A percentile compares a stretch with the other conserved stretches of the same genome.
phyloP scores from a whole-genome alignment of 2,888 invertebrate species.

The Eupithecia subfuscata region DNA sequence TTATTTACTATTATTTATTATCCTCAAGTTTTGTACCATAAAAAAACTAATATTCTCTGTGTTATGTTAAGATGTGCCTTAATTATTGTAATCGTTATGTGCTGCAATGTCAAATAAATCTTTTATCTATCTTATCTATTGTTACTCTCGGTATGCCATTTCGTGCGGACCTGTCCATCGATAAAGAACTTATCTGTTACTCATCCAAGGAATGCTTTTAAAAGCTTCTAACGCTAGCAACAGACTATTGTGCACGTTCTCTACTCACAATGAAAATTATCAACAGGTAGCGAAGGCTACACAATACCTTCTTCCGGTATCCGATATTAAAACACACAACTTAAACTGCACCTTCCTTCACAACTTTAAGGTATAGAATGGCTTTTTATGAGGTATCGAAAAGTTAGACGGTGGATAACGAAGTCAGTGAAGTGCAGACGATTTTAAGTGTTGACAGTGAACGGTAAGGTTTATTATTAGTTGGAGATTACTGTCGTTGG shows the following conservation, averaged over 20 bases:
- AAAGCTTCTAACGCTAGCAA: constrained; percentile 59
- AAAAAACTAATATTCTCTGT: too few relatives aligned
- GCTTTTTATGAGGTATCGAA: constrained; percentile 35
- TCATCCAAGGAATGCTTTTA: constrained; percentile 73
- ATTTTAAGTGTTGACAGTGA: constrained; percentile 44
- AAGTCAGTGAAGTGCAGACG: constrained; percentile 40
- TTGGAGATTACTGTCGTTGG: constrained; percentile 40
- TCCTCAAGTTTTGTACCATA: too few relatives aligned
- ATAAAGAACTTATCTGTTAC: constrained; percentile 54
- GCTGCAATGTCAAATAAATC: too few relatives aligned
- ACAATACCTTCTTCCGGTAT: constrained; percentile 80
- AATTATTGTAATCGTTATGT: too few relatives aligned
- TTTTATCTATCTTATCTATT: too few relatives aligned
- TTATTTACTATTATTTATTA: too few relatives aligned
- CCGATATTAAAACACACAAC: constrained; percentile 47
- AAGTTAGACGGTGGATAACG: constrained; percentile 48
- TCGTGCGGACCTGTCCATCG: constrained; percentile 40
- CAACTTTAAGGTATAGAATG: constrained; percentile 44
- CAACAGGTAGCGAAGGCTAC: constrained; percentile 79
- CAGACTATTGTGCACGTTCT: constrained; percentile 67
- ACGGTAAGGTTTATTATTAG: constrained; percentile 47
- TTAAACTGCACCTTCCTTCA: constrained; percentile 49
- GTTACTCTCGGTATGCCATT: constrained; percentile 29
- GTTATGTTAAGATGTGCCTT: too few relatives aligned
- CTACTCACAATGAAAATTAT: constrained; percentile 75